These are phyloP conservation scores for Lophotriccus pileatus DNA, from an alignment of 2,797 vertebrate genomes.

Conservation along the genomic window DNA sequence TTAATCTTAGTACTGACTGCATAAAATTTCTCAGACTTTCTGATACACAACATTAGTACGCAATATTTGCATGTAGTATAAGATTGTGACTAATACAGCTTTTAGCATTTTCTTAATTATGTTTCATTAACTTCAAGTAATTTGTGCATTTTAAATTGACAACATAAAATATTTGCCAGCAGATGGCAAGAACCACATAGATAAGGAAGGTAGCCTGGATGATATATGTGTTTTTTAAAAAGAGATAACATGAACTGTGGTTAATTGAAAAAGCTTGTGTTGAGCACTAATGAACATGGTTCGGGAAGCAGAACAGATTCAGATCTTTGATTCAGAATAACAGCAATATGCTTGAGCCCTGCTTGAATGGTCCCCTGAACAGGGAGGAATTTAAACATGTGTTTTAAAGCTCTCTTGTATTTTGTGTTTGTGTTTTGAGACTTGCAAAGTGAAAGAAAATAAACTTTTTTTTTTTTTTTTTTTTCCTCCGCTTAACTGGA, in stretches of 20 bases:
- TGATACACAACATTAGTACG: neutral
- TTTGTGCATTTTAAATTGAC: neutral
- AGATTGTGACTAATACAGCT: neutral
- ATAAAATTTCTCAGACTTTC: neutral
- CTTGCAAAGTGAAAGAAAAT: neutral
- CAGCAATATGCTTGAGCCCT: neutral
- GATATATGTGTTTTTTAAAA: neutral
- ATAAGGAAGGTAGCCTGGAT: neutral
- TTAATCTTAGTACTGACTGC: neutral
- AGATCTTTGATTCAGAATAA: neutral
- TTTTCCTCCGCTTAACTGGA: neutral
- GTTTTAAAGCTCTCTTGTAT: neutral
- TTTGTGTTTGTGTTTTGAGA: neutral
- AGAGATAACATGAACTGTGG: neutral
- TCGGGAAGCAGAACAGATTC: neutral
- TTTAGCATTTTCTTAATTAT: neutral
- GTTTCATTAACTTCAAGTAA: neutral
- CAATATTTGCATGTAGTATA: neutral
- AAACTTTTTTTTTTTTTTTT: neutral
- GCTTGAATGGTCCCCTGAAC: neutral
- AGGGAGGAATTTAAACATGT: neutral
- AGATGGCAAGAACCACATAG: conserved; percentile 52
- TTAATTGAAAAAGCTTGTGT: conserved; percentile 17
- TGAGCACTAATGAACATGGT: neutral
- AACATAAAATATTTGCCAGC: conserved; percentile 30